Evolutionary conservation across 2,888 invertebrate species (phyloP).

Genomic region (Nomada flava): DNA sequence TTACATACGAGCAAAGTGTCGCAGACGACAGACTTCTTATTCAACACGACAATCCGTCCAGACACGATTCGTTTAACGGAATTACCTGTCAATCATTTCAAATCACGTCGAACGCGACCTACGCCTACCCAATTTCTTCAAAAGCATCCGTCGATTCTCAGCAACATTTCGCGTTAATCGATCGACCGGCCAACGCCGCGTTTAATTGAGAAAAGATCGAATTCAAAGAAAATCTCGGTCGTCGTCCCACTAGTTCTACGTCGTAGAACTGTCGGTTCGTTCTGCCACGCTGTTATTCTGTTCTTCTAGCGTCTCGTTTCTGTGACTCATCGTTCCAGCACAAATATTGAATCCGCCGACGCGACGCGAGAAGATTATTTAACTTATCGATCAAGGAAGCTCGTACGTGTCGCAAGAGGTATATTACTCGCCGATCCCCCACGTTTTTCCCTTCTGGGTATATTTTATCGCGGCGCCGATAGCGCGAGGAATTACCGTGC

Average conservation of each 20-base stretch:
- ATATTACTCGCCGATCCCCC: slow-evolving; percentile 20
- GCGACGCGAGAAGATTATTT: slow-evolving; percentile 28
- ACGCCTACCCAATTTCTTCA: slow-evolving; percentile 1
- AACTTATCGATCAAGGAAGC: slow-evolving; percentile 36
- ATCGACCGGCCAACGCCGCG: background rate
- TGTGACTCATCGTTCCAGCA: slow-evolving; percentile 20
- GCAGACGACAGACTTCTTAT: too few relatives aligned
- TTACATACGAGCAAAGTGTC: too few relatives aligned
- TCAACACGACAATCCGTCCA: too few relatives aligned
- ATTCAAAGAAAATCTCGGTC: slow-evolving; percentile 21
- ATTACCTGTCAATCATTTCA: background rate
- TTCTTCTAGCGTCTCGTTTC: background rate
- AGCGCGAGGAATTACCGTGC: background rate
- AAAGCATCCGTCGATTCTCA: background rate
- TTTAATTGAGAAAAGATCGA: slow-evolving; percentile 17
- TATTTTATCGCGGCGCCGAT: slow-evolving; percentile 4
- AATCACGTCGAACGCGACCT: background rate
- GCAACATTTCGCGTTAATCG: slow-evolving; percentile 2
- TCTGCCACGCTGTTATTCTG: background rate
- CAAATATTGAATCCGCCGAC: slow-evolving; percentile 44
- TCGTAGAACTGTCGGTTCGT: background rate
- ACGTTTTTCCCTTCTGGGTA: background rate
- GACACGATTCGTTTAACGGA: background rate
- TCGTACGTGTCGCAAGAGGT: slow-evolving; percentile 17
- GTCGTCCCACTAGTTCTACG: background rate